A percentile compares a stretch with the other conserved stretches of the same genome.
Conservation (phyloP, 2,888 invertebrate species). For the Ephialtes manifestator region DNA sequence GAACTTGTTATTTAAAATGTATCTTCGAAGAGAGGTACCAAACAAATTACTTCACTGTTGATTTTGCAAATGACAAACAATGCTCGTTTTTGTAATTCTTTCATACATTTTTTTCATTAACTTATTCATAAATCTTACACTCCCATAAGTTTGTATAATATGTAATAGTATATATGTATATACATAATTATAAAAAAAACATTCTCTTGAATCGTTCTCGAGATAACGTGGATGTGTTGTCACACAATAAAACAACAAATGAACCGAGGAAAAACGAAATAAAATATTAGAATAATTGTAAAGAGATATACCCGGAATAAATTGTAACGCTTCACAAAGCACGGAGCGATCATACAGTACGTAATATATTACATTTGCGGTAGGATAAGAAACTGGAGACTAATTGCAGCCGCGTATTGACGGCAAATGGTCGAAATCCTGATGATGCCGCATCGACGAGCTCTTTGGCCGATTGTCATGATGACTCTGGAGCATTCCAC, state of each 20-base stretch:
- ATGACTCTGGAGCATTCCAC: slow-evolving; percentile 85
- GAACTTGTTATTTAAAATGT: background rate
- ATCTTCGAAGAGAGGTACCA: background rate
- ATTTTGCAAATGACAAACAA: background rate
- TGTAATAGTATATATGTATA: slow-evolving; percentile 50
- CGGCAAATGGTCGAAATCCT: slow-evolving; percentile 90
- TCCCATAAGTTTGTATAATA: slow-evolving; percentile 14
- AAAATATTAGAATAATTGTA: slow-evolving; percentile 70
- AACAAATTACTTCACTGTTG: background rate
- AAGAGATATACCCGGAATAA: slow-evolving; percentile 39
- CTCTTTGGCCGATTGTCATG: slow-evolving; percentile 81
- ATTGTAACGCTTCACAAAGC: slow-evolving; percentile 34
- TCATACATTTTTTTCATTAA: slow-evolving; percentile 35
- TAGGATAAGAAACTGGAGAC: slow-evolving; percentile 69
- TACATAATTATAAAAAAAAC: slow-evolving; percentile 66
- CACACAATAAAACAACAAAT: slow-evolving; percentile 5
- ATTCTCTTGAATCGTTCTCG: slow-evolving; percentile 35
- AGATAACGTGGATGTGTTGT: slow-evolving; percentile 45
- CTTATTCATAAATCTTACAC: slow-evolving; percentile 42
- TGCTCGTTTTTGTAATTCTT: slow-evolving; percentile 22
- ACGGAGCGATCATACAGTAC: slow-evolving; percentile 41
- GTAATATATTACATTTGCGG: slow-evolving; percentile 72
- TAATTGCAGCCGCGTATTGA: slow-evolving; percentile 89
- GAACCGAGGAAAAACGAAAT: slow-evolving; percentile 17
- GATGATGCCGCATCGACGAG: slow-evolving; percentile 85